A percentile compares a stretch with the other conserved stretches of the same genome.
These are phyloP conservation scores for Microplitis demolitor DNA, from an alignment of 1,140 invertebrate species.

Conservation along the genomic window DNA sequence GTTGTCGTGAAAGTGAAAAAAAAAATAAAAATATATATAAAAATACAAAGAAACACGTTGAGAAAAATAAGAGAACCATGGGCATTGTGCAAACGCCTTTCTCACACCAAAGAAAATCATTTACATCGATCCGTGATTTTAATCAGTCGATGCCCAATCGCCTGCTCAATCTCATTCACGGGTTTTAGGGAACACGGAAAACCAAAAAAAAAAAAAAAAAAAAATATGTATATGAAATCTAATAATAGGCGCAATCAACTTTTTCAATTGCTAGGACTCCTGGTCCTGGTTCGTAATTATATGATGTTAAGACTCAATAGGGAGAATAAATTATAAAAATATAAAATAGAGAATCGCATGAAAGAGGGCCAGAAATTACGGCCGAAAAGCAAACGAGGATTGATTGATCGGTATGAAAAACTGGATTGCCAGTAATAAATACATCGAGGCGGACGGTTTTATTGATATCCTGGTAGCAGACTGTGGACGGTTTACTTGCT, in stretches of 20 bases:
- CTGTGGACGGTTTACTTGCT: background rate
- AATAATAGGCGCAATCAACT: too few species aligned
- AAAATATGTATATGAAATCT: too few species aligned
- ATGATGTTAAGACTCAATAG: too few species aligned
- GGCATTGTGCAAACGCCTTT: slow-evolving; percentile 10
- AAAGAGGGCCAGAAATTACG: too few species aligned
- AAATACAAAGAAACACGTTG: background rate
- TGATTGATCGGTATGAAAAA: slow-evolving; percentile 16
- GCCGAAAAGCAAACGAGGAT: background rate
- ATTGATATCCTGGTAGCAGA: slow-evolving; percentile 20
- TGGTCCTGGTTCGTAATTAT: too few species aligned
- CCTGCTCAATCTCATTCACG: too few species aligned
- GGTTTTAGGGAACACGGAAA: background rate
- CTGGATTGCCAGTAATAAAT: slow-evolving; percentile 30
- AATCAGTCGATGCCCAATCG: background rate
- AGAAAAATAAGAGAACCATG: background rate
- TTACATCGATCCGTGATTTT: background rate
- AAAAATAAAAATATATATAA: background rate
- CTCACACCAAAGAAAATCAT: background rate
- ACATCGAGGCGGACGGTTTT: slow-evolving; percentile 20
- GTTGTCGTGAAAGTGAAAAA: background rate
- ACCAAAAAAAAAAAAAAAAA: background rate
- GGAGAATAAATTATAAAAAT: too few species aligned
- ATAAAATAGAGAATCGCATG: too few species aligned
- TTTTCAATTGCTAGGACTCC: too few species aligned